A percentile compares a stretch with the other conserved stretches of the same genome.
Conservation (phyloP, 2,113 vertebrate species). For the Pedionomus torquatus region DNA sequence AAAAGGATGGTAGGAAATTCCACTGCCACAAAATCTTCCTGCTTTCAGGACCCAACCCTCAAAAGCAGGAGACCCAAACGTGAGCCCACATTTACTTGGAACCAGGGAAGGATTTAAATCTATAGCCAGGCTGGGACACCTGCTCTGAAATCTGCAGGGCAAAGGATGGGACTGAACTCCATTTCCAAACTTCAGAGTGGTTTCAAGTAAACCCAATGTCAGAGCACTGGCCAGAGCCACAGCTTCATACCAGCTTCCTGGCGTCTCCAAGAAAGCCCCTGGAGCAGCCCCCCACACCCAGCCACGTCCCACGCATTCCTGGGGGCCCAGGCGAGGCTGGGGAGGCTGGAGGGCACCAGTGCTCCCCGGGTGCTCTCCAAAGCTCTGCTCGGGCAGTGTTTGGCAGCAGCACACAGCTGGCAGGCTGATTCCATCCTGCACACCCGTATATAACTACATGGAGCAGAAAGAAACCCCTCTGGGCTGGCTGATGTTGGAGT, state of each 20-base stretch:
- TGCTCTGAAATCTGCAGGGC: neutral
- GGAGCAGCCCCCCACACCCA: neutral
- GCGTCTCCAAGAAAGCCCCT: neutral
- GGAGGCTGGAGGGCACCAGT: neutral
- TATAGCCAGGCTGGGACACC: neutral
- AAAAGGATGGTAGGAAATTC: neutral
- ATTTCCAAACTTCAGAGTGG: neutral
- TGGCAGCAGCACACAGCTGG: neutral
- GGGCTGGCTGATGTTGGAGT: neutral
- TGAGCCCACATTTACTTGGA: neutral
- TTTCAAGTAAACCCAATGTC: neutral
- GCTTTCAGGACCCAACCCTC: neutral
- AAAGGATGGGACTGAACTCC: neutral
- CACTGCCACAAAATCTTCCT: neutral
- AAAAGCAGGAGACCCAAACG: neutral
- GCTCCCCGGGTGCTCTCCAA: neutral
- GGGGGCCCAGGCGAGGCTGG: neutral
- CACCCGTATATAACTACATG: neutral
- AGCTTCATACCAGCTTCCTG: neutral
- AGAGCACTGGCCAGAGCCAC: neutral
- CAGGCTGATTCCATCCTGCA: neutral
- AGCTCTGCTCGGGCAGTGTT: neutral
- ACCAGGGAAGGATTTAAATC: neutral
- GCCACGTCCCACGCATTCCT: neutral
- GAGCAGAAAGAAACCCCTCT: neutral